Evolutionary conservation across 2,113 vertebrate genomes (phyloP), one percentile per base, ranked within the genome.

Genomic region (Sinocyclocheilus grahami): DNA sequence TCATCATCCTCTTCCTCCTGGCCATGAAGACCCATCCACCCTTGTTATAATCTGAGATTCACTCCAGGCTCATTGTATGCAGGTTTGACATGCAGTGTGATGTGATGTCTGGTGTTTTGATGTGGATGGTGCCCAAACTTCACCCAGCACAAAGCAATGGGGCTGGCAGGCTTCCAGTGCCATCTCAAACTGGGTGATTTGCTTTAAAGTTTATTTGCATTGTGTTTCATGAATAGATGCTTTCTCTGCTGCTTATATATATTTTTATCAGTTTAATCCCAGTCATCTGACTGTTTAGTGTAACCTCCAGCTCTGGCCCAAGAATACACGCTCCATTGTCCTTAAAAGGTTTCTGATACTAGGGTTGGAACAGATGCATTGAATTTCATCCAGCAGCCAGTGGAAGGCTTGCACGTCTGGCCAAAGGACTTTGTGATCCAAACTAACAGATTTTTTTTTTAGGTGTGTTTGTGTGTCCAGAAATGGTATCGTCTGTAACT

Each of bases 281-380:
- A 72, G 67, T 74, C 82, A 72, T 55, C 67, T 72, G 82, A 83
- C 82, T 10, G 8, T 33, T 83, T 9, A 5, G 82, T 48, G 16
- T 65, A 74, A 33, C 67, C 82, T 72, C 82, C 3, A 72, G 82
- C 46, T 42, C 67, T 72, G 85, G 87, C 87, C 87, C 77, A 79
- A 13, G 27, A 30, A 33, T 72, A 77, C 80, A 39, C 60, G 10
- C 42, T 77, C 71, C 58, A 13, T 86, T 88, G 85, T 88, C 87
- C 87, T 88, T 86, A 84, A 84, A 88, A 80, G 85, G 87, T 46
- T 67, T 79, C 71, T 82, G 76, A 55, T 76, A 48, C 33, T 51
- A 24, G 65, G 51, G 30, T 60, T 74, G 85, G 74, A 86, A 5
- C 71, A 14, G 78, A 46, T 63, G 71, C 78, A 51, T 46, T 42